Base-by-base conservation (phyloP, 2,113 vertebrate species). In the Dicaeum eximium region DNA sequence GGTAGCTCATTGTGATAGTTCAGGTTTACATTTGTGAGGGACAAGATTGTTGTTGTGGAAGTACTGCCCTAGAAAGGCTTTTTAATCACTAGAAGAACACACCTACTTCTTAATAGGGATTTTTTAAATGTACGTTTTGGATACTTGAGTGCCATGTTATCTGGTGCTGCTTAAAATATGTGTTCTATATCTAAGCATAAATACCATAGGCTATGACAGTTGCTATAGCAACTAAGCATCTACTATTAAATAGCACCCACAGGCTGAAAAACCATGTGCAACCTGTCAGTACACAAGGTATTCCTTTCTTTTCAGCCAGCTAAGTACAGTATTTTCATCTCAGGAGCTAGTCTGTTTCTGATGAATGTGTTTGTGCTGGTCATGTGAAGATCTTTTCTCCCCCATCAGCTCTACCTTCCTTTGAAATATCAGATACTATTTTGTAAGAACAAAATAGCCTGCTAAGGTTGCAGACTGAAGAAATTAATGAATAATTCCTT, bases 401-500 rank as follows among this genome's bases (percentile, higher is more conserved):
- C 62, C 25, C 60, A 48, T 54, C 75, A 91, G n/a, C 51, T 88
- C 75, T 83, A 73, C 82, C 44, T 88, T 88, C 86, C 80, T 96
- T 94, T 96, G 95, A 95, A 94, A 92, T 35, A 40, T 25, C 69
- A 74, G 71, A 80, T 73, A 50, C 62, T 61, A n/a, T n/a, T n/a
- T n/a, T n/a, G 15, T 50, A 84, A 80, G 85, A 92, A 88, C 71
- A 94, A 94, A 96, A 95, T 67, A 93, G 88, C 93, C 94, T 27
- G 75, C 44, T 95, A 90, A 64, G 1, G 37, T 61, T 92, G 51
- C 56, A 78, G 85, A 58, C 87, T 88, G 92, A 70, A 95, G 80
- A 92, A 94, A 79, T 95, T 96, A 97, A 96, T 96, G 93, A 97
- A 95, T 96, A 95, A 95, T 95, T 95, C 93, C 40, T 93, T 93